Percentiles rank a stretch among this genome's conserved stretches.
These are phyloP conservation scores for Sebastes oblongus DNA, from an alignment of 2,797 vertebrate species.

Conservation along the genomic window DNA sequence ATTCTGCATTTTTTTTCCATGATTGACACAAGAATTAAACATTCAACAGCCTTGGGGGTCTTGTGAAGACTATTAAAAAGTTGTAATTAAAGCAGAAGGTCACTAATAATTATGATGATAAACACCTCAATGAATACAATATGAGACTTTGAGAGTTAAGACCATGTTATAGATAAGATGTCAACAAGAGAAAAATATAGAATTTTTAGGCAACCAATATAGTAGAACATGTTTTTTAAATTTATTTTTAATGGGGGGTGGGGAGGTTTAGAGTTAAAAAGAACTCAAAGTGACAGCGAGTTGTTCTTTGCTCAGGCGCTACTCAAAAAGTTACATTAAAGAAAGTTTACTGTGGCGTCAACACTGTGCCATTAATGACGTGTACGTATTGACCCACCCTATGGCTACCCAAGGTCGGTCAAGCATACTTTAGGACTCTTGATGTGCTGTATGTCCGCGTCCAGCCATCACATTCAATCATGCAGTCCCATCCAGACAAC, in stretches of 20 bases:
- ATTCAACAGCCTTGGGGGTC: slow-evolving; percentile 16
- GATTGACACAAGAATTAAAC: slow-evolving; percentile 43
- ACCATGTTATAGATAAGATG: not conserved
- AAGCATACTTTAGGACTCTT: slow-evolving; percentile 23
- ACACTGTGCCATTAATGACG: not conserved
- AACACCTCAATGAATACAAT: not conserved
- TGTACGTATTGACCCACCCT: not conserved
- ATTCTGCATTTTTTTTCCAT: slow-evolving; percentile 14
- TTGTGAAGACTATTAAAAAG: slow-evolving; percentile 19
- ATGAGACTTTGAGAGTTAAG: not conserved
- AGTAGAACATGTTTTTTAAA: not conserved
- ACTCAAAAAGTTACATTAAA: not conserved
- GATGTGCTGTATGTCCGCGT: slow-evolving; percentile 31
- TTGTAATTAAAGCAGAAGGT: slow-evolving; percentile 39
- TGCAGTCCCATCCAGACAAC: slow-evolving; percentile 5
- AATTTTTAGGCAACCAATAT: not conserved
- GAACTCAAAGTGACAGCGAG: not conserved
- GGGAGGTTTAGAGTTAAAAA: not conserved
- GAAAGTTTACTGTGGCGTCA: slow-evolving; percentile 3
- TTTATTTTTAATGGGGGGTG: not conserved
- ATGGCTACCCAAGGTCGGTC: slow-evolving; percentile 28
- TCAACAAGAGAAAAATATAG: not conserved
- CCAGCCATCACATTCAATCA: slow-evolving; percentile 33
- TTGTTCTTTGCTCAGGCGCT: not conserved
- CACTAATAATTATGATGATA: slow-evolving; percentile 31